phyloP scores from a whole-genome alignment of 2,888 invertebrate genomes.

The Bellardia pandia region DNA sequence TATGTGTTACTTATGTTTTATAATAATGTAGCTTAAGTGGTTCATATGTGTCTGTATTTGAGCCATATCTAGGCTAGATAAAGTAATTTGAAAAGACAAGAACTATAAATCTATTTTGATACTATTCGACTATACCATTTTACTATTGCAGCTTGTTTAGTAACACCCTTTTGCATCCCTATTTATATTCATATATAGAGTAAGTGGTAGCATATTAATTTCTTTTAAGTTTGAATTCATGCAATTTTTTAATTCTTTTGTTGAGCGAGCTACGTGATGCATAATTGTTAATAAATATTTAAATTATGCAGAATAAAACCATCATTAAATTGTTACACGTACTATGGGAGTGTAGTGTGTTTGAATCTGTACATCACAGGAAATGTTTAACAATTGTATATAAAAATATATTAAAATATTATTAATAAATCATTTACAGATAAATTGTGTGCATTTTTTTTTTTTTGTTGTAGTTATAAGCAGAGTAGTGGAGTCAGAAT shows the following conservation, averaged over 20 bases:
- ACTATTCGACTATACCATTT: too few relatives aligned
- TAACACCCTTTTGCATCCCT: too few relatives aligned
- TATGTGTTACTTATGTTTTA: too few relatives aligned
- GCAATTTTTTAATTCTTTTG: background rate
- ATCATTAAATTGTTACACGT: constrained; percentile 14
- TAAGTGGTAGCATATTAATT: background rate
- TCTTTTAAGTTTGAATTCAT: background rate
- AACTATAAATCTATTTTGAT: too few relatives aligned
- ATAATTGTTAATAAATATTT: constrained; percentile 58
- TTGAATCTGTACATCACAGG: background rate
- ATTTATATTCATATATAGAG: too few relatives aligned
- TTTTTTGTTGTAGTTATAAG: background rate
- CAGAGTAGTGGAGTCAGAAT: background rate
- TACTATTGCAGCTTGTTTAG: too few relatives aligned
- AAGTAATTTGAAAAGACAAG: too few relatives aligned
- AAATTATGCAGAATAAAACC: constrained; percentile 45
- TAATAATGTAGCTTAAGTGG: too few relatives aligned
- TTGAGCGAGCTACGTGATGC: constrained; percentile 6
- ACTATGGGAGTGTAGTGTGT: background rate
- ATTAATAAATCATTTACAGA: too few relatives aligned
- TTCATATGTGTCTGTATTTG: too few relatives aligned
- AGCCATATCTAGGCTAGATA: too few relatives aligned
- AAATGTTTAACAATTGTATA: constrained; percentile 36
- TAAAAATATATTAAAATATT: background rate
- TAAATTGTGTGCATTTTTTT: constrained; percentile 1